A percentile compares a stretch with the other conserved stretches of the same genome.
Evolutionary conservation across 1,140 invertebrate species (phyloP).

Genomic region (Lethocerus indicus): DNA sequence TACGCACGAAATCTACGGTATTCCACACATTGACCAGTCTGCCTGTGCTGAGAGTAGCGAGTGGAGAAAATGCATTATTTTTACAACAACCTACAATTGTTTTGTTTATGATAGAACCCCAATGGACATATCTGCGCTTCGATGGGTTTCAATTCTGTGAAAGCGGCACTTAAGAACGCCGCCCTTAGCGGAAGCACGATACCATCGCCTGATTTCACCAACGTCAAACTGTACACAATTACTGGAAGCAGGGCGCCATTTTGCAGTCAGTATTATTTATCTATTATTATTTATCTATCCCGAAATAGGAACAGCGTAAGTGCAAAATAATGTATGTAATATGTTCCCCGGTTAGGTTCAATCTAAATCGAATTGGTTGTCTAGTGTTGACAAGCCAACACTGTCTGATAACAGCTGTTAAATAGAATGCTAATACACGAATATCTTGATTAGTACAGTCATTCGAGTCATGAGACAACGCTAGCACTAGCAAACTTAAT

Average conservation of each 20-base stretch:
- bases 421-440: no score
- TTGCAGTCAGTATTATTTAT: constrained; percentile 47
- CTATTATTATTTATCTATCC: constrained; percentile 2
- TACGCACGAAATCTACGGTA: neutral
- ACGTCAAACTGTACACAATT: constrained; percentile 44
- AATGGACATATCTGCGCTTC: constrained; percentile 19
- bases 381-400: no score
- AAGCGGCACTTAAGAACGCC: constrained; percentile 13
- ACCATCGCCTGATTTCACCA: constrained; percentile 1
- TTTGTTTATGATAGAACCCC: constrained; percentile 15
- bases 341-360: no score
- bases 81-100: neutral
- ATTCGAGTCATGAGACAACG: no score
- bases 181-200: neutral
- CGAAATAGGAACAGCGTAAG: no score
- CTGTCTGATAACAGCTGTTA: no score
- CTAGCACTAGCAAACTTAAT: no score
- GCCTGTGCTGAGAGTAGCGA: neutral
- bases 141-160: constrained; percentile 17
- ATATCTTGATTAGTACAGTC: no score
- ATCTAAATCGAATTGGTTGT: no score
- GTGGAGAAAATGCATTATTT: neutral
- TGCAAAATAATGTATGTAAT: no score
- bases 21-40: neutral
- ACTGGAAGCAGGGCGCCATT: constrained; percentile 46